These are phyloP conservation scores for Alaudala cheleensis DNA, from an alignment of 2,113 vertebrate genomes.

Conservation along the genomic window DNA sequence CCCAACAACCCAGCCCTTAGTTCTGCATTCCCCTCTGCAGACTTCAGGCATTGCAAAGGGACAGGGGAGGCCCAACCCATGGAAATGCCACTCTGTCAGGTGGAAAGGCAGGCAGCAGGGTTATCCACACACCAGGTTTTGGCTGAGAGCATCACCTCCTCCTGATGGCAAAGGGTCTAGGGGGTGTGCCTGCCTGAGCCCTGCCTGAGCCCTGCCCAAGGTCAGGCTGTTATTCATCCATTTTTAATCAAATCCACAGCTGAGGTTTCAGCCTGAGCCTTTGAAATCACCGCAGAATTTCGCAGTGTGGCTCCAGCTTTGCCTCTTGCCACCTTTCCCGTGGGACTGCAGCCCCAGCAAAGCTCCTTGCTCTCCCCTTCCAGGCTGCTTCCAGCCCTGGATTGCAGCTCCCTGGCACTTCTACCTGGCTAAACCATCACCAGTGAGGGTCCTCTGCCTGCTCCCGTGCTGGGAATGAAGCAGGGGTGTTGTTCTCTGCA, in stretches of 20 bases:
- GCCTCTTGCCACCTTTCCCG: rapidly evolving
- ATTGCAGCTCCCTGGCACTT: rapidly evolving
- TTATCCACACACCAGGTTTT: rapidly evolving
- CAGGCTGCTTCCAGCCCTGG: neutral
- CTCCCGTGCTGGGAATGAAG: rapidly evolving
- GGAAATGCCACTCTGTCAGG: neutral
- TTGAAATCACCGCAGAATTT: neutral
- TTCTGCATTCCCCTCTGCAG: neutral
- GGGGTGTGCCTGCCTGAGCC: neutral
- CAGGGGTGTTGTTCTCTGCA: neutral
- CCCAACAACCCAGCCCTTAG: neutral
- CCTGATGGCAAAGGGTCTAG: rapidly evolving
- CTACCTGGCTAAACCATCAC: neutral
- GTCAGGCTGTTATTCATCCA: neutral
- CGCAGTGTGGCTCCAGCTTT: neutral
- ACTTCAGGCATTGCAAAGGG: neutral
- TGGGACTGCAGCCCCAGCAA: neutral
- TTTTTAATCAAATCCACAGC: neutral
- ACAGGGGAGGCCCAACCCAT: neutral
- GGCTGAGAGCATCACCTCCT: neutral
- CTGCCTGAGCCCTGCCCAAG: neutral
- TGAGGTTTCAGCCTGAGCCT: neutral
- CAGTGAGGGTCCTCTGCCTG: rapidly evolving
- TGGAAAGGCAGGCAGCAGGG: rapidly evolving
- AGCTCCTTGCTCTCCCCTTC: neutral